Evolutionary conservation across 2,113 vertebrate species (phyloP).

Genomic region (Nibea coibor): DNA sequence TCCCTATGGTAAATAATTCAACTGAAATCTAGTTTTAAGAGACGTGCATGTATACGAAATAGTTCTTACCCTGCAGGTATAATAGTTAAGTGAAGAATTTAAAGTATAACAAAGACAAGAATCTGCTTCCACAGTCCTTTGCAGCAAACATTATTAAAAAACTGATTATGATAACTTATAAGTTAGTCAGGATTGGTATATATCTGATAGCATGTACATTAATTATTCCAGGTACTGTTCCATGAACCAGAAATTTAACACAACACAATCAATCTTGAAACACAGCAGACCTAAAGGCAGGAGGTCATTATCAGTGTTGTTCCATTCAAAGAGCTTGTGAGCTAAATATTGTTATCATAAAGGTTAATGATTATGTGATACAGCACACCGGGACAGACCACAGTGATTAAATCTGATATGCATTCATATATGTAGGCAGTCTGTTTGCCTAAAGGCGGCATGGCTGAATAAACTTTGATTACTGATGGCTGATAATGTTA

Average conservation of each 20-base stretch:
- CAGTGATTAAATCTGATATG: neutral
- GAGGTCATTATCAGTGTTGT: no score
- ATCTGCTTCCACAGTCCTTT: neutral
- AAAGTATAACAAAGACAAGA: neutral
- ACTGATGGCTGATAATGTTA: constrained; percentile 22
- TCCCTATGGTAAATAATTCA: constrained; percentile 25
- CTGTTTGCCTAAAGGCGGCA: constrained; percentile 13
- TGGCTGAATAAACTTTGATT: constrained; percentile 13
- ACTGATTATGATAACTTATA: neutral
- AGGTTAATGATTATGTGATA: constrained; percentile 1
- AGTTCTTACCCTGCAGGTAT: neutral
- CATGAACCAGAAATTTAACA: neutral
- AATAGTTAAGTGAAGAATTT: neutral
- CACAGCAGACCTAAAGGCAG: neutral
- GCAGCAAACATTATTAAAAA: neutral
- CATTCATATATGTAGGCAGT: neutral
- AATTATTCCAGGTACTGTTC: neutral
- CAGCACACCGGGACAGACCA: constrained; percentile 2
- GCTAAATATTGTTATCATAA: no score
- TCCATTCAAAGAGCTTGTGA: no score
- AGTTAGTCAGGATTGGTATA: neutral
- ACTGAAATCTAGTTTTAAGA: constrained; percentile 20
- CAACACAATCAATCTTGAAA: neutral
- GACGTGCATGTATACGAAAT: neutral
- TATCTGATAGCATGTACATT: neutral